Evolutionary conservation across 2,113 vertebrate genomes (phyloP).

Genomic region (Choloepus hoffmanni): DNA sequence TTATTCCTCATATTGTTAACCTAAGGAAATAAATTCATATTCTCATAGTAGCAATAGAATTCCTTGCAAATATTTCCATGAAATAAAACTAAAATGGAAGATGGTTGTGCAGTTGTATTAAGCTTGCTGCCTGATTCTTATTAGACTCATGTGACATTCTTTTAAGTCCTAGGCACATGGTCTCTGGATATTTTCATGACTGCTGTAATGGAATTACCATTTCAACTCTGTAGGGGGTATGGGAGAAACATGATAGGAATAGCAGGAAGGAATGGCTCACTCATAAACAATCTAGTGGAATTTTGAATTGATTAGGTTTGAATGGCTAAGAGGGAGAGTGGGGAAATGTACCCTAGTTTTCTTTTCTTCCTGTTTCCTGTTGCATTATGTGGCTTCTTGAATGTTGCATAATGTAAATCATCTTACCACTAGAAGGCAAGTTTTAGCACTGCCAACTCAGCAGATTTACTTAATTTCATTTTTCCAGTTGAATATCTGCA

Average conservation of each 20-base stretch:
- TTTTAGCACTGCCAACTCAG: constrained; percentile 79
- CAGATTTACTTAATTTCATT: constrained; percentile 85
- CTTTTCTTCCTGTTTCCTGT: constrained; percentile 65
- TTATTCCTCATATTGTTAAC: background rate
- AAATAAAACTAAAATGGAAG: constrained; percentile 21
- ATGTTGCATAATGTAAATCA: constrained; percentile 80
- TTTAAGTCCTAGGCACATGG: constrained; percentile 50
- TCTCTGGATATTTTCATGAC: constrained; percentile 56
- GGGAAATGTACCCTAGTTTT: constrained; percentile 44
- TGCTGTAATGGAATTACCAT: constrained; percentile 66
- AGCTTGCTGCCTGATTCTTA: constrained; percentile 54
- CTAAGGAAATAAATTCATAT: background rate
- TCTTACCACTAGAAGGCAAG: constrained; percentile 78
- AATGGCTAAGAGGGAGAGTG: constrained; percentile 54
- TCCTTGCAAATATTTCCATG: constrained; percentile 19
- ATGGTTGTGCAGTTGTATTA: background rate
- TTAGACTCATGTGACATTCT: constrained; percentile 20
- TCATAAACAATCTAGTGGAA: constrained; percentile 69
- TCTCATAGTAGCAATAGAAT: background rate
- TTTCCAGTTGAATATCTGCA: constrained; percentile 81
- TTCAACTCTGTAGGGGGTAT: constrained; percentile 36
- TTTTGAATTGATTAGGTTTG: constrained; percentile 73
- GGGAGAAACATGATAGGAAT: constrained; percentile 67
- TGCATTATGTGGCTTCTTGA: constrained; percentile 78
- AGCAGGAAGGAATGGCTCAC: constrained; percentile 67